Evolutionary conservation across 1,140 invertebrate genomes (phyloP).

Genomic region (Lepidurus arcticus): DNA sequence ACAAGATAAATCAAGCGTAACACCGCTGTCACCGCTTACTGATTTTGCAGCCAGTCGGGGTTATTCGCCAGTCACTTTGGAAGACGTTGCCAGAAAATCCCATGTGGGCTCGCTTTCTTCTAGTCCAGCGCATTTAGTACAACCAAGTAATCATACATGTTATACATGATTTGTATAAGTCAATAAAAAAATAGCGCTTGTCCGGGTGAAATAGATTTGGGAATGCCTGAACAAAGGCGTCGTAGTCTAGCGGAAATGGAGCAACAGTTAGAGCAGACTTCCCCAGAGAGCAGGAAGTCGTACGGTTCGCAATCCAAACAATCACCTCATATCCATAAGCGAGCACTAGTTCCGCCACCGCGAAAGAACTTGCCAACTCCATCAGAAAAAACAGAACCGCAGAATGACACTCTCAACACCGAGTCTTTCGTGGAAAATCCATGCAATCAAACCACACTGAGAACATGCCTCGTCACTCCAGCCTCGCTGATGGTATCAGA

Average conservation of each 20-base stretch:
- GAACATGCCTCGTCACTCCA: background rate
- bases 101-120: conserved; percentile 11
- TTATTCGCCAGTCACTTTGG: conserved; percentile 77
- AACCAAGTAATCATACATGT: background rate
- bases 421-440: background rate
- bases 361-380: background rate
- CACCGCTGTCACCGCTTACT: conserved; percentile 16
- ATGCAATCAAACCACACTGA: background rate
- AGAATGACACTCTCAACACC: background rate
- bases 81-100: conserved; percentile 68
- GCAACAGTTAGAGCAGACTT: background rate
- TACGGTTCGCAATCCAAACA: background rate
- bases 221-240: background rate
- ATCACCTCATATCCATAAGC: background rate
- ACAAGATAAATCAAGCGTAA: conserved; percentile 34
- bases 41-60: conserved; percentile 45
- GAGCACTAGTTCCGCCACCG: background rate
- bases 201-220: background rate
- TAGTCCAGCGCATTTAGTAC: background rate
- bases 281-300: background rate
- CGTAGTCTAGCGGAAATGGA: conserved; percentile 13
- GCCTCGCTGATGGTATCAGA: background rate
- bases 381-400: background rate
- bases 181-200: background rate
- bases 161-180: background rate